Conservation (phyloP, 2,113 vertebrate species). For the Dinomys branickii region DNA sequence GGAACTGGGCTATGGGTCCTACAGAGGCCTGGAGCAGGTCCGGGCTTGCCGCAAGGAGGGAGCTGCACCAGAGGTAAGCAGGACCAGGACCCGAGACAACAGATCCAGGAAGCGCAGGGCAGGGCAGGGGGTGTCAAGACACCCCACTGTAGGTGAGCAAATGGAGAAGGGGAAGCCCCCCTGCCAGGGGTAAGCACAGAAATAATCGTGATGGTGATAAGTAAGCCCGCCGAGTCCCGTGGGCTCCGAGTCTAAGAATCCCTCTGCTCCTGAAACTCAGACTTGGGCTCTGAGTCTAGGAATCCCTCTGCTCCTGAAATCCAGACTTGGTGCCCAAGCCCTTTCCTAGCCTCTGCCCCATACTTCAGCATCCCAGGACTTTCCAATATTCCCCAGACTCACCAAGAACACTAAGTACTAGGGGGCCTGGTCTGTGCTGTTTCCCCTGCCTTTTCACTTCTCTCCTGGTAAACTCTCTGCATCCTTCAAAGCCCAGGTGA, state of each 20-base stretch:
- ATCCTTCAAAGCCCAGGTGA: neutral
- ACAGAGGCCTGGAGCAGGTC: neutral
- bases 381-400: neutral
- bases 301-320: neutral
- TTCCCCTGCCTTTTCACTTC: neutral
- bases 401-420: neutral
- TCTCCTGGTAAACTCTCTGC: neutral
- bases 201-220: fast-evolving
- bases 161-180: too few relatives aligned
- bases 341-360: neutral
- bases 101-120: neutral
- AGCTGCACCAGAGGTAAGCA: neutral
- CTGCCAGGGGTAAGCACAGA: neutral
- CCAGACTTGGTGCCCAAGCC: neutral
- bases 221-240: neutral
- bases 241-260: neutral
- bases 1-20: neutral
- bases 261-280: neutral
- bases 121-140: neutral
- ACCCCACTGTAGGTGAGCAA: neutral
- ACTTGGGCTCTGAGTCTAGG: fast-evolving
- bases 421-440: neutral
- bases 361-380: neutral
- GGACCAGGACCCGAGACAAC: neutral
- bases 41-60: neutral